Evolutionary conservation across 2,113 vertebrate genomes (phyloP).

Genomic region (Sturnira hondurensis): DNA sequence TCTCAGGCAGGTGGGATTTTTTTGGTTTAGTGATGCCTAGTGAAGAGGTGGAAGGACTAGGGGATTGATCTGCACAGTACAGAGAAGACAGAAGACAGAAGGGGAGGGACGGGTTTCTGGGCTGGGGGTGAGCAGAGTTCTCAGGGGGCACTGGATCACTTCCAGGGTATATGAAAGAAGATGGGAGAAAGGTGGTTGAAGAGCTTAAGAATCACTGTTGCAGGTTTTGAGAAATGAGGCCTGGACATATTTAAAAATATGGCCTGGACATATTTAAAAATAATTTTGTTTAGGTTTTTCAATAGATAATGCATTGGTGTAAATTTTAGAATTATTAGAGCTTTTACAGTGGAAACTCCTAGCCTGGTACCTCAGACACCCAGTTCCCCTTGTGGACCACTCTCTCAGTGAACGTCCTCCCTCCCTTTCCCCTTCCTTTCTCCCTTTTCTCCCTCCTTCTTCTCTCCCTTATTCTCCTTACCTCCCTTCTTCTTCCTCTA

Average conservation of each 20-base stretch:
- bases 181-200: background rate
- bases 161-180: background rate
- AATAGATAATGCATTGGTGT: background rate
- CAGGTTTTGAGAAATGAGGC: background rate
- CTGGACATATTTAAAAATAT: background rate
- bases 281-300: constrained; percentile 34
- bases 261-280: background rate
- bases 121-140: background rate
- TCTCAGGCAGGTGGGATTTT: background rate
- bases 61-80: background rate
- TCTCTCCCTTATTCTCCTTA: background rate
- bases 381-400: background rate
- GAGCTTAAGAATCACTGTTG: background rate
- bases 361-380: background rate
- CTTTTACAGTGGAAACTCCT: background rate
- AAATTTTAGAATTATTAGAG: background rate
- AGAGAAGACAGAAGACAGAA: background rate
- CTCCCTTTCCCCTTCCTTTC: background rate
- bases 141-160: background rate
- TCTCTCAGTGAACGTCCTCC: background rate
- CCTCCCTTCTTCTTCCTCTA: too few species aligned
- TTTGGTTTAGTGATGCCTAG: background rate
- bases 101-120: accelerated
- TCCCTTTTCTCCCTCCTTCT: too few species aligned
- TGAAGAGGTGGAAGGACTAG: background rate